Percentiles rank a stretch among this genome's conserved stretches.
Conservation (phyloP, 2,113 vertebrate species). For the Pteronura brasiliensis region DNA sequence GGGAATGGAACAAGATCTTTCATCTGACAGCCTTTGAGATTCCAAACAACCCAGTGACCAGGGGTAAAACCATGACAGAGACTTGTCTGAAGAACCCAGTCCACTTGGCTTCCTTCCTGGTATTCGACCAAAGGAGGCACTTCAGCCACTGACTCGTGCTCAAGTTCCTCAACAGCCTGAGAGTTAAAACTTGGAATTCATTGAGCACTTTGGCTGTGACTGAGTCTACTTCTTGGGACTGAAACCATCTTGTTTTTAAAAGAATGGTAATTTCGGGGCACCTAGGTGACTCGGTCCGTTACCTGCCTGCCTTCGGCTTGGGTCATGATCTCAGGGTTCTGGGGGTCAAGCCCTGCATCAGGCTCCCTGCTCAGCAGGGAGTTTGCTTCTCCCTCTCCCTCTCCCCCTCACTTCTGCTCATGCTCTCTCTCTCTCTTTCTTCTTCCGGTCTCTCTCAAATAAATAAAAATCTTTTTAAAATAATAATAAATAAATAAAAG, state of each 20-base stretch:
- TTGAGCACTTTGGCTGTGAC: not conserved
- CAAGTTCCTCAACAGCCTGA: not conserved
- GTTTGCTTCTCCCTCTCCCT: not conserved
- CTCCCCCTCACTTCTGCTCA: no score
- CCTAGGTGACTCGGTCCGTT: not conserved
- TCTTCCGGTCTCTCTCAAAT: no score
- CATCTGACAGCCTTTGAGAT: not conserved
- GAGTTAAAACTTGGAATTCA: not conserved
- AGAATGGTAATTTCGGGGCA: not conserved
- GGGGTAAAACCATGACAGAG: rapidly evolving
- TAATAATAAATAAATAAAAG: not conserved
- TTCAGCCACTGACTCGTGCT: not conserved
- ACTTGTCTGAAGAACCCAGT: rapidly evolving
- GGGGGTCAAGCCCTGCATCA: not conserved
- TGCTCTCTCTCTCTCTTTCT: no score
- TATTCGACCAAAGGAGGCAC: slow-evolving; percentile 1
- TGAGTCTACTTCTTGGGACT: no score
- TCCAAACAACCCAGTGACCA: not conserved
- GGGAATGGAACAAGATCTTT: not conserved
- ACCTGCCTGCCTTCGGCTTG: not conserved
- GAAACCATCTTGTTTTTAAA: not conserved
- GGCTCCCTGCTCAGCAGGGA: not conserved
- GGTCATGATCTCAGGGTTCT: not conserved
- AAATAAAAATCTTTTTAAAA: not conserved
- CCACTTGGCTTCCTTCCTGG: not conserved